Percentiles rank a stretch among this genome's conserved stretches.
Evolutionary conservation across 37 sponge, comb jelly and placozoan species (phyloP).

Genomic region (Haliclona indistincta): DNA sequence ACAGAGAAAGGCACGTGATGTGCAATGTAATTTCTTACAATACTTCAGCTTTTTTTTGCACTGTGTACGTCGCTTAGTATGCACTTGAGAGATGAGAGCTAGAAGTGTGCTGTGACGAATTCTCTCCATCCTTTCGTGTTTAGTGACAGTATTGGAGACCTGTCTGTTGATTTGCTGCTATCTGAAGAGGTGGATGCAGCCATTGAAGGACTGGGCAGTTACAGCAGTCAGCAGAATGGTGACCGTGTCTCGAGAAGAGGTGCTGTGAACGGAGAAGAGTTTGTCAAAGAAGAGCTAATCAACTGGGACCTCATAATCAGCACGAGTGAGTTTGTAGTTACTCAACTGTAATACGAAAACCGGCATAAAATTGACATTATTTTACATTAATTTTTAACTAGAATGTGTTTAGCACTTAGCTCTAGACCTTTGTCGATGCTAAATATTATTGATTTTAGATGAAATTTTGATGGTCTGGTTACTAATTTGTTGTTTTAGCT

Average conservation of each 20-base stretch:
- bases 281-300: conserved; percentile 9
- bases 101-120: too few species aligned
- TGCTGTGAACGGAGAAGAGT: conserved; percentile 10
- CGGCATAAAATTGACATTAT: background rate
- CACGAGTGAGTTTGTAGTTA: background rate
- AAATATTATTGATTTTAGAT: background rate
- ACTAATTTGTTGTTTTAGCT: background rate
- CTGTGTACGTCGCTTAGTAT: background rate
- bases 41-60: background rate
- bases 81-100: too few species aligned
- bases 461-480: background rate
- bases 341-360: too few species aligned
- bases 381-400: background rate
- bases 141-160: too few species aligned
- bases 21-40: too few species aligned
- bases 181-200: conserved; percentile 50
- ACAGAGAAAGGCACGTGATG: too few species aligned
- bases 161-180: conserved; percentile 20
- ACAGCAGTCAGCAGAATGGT: too few species aligned
- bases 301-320: background rate
- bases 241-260: too few species aligned
- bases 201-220: conserved; percentile 26
- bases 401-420: background rate
- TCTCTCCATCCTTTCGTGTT: too few species aligned
- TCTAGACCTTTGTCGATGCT: background rate